Conservation (phyloP, 1,140 invertebrate species). For the Aphidius ervi region DNA sequence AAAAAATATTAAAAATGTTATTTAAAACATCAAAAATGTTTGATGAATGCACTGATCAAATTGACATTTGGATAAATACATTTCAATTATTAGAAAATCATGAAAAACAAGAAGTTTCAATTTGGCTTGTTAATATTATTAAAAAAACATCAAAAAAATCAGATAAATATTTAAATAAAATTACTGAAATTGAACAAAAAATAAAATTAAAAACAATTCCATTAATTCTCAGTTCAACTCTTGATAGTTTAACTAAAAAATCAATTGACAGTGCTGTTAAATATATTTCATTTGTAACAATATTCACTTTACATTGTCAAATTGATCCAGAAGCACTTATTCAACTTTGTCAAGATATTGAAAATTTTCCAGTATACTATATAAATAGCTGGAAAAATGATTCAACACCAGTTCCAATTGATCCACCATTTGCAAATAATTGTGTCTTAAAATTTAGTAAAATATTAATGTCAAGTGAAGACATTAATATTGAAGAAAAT, state of each 20-base stretch:
- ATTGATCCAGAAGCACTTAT: constrained; percentile 33
- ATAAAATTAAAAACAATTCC: constrained; percentile 32
- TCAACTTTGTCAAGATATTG: constrained; percentile 27
- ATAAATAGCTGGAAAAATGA: constrained; percentile 32
- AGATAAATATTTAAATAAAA: constrained; percentile 36
- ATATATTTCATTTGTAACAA: constrained; percentile 35
- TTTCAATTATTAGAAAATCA: constrained; percentile 37
- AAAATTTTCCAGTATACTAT: constrained; percentile 33
- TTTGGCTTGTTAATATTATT: constrained; percentile 39
- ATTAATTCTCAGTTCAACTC: constrained; percentile 31
- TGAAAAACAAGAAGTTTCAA: constrained; percentile 37
- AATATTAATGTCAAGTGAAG: constrained; percentile 22
- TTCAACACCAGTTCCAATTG: constrained; percentile 13
- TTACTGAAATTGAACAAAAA: constrained; percentile 27
- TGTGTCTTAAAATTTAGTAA: constrained; percentile 28
- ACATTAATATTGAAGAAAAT: constrained; percentile 23
- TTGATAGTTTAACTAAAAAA: constrained; percentile 34
- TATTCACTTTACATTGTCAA: constrained; percentile 43
- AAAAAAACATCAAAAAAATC: constrained; percentile 31
- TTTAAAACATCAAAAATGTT: constrained; percentile 62
- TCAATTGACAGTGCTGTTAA: constrained; percentile 23
- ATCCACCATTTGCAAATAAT: constrained; percentile 22
- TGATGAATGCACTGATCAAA: constrained; percentile 59
- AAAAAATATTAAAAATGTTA: constrained; percentile 50
- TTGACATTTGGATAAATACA: constrained; percentile 64